These are phyloP conservation scores for Piezodorus guildinii DNA, from an alignment of 1,140 invertebrate genomes.

Conservation along the genomic window DNA sequence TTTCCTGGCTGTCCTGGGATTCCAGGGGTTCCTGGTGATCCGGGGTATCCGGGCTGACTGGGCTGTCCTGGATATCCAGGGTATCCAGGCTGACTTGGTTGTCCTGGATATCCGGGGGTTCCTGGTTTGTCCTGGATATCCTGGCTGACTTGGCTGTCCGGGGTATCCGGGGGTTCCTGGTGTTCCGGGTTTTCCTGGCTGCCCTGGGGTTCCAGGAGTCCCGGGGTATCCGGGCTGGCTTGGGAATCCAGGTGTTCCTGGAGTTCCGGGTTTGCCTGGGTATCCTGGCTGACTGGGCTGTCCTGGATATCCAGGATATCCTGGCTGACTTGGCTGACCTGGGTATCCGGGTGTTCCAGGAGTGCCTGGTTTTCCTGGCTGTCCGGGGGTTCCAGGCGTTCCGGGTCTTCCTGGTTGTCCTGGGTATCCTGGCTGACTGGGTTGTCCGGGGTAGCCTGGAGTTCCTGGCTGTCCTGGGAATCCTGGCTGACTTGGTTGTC, in stretches of 20 bases:
- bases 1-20: constrained; percentile 27
- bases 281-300: constrained; percentile 27
- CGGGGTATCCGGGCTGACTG: constrained; percentile 27
- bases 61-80: constrained; percentile 28
- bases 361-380: constrained; percentile 16
- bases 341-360: constrained; percentile 17
- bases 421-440: constrained; percentile 29
- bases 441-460: constrained; percentile 29
- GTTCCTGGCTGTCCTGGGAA: constrained; percentile 30
- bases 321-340: constrained; percentile 25
- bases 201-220: constrained; percentile 22
- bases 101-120: constrained; percentile 27
- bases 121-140: constrained; percentile 25
- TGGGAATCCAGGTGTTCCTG: constrained; percentile 26
- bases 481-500: constrained; percentile 27
- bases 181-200: constrained; percentile 26
- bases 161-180: constrained; percentile 26
- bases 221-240: constrained; percentile 25
- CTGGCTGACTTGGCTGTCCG: constrained; percentile 22
- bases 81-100: constrained; percentile 25
- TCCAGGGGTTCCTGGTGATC: constrained; percentile 26
- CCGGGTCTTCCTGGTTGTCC: constrained; percentile 30
- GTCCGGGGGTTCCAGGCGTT: constrained; percentile 31
- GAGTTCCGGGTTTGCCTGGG: constrained; percentile 26
- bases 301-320: constrained; percentile 27